These are phyloP conservation scores for Apantesis nais DNA, from an alignment of 2,888 invertebrate genomes.

Conservation along the genomic window DNA sequence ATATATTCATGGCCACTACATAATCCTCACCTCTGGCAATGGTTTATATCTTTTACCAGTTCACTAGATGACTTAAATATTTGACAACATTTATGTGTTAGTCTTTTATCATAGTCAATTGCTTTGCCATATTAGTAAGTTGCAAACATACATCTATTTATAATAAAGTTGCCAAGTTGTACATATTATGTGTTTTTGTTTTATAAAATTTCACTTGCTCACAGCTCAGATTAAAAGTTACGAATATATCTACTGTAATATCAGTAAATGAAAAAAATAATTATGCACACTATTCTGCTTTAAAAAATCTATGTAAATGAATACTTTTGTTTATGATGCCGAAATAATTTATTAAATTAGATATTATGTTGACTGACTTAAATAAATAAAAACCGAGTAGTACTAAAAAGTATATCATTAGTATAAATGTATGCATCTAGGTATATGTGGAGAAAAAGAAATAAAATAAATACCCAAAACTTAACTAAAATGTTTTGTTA, in stretches of 20 bases:
- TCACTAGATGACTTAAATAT: background rate
- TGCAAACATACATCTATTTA: too few relatives aligned
- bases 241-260: background rate
- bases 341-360: background rate
- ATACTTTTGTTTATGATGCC: background rate
- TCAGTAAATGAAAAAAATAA: background rate
- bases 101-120: background rate
- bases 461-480: background rate
- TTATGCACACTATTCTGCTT: background rate
- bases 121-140: too few relatives aligned
- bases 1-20: background rate
- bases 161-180: background rate
- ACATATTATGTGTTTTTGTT: background rate
- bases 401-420: background rate
- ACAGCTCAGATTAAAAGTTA: background rate
- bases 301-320: background rate
- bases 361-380: background rate
- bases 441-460: background rate
- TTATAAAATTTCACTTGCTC: background rate
- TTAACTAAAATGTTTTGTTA: background rate
- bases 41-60: background rate
- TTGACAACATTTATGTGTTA: background rate
- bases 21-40: background rate
- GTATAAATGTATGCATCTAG: constrained; percentile 1
- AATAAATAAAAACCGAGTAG: constrained; percentile 5